Evolutionary conservation across 2,797 vertebrate genomes (phyloP).

Genomic region (Rachycentron canadum): DNA sequence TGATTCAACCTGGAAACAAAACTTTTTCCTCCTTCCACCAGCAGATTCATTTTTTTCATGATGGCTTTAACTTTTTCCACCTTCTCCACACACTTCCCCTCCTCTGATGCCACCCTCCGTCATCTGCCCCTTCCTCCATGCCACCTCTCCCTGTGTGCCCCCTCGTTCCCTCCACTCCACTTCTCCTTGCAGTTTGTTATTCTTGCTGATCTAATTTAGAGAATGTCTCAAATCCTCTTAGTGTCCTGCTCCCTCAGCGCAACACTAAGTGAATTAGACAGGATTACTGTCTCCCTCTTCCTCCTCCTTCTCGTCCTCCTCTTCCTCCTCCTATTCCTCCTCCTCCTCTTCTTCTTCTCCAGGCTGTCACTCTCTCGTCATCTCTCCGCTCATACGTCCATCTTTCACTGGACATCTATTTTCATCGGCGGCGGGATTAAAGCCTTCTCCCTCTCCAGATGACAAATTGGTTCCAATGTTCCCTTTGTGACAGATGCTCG

Average conservation of each 20-base stretch:
- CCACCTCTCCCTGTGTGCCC: slow-evolving; percentile 46
- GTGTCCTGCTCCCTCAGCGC: slow-evolving; percentile 85
- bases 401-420: slow-evolving; percentile 64
- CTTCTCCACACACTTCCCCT: not conserved
- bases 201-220: slow-evolving; percentile 92
- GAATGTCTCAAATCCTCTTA: slow-evolving; percentile 94
- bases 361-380: slow-evolving; percentile 64
- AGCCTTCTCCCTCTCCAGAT: slow-evolving; percentile 59
- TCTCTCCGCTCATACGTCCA: slow-evolving; percentile 54
- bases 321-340: slow-evolving; percentile 51
- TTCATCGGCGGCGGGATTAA: slow-evolving; percentile 68
- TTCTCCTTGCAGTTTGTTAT: slow-evolving; percentile 85
- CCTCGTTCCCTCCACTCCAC: slow-evolving; percentile 42
- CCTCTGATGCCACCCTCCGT: slow-evolving; percentile 19
- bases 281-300: slow-evolving; percentile 86
- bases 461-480: slow-evolving; percentile 74
- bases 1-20: not conserved
- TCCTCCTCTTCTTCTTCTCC: slow-evolving; percentile 58
- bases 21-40: not conserved
- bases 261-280: slow-evolving; percentile 89
- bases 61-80: not conserved
- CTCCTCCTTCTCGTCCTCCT: slow-evolving; percentile 51
- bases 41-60: not conserved
- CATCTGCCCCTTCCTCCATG: slow-evolving; percentile 5
- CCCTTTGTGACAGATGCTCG: slow-evolving; percentile 69